Percentiles rank a stretch among this genome's conserved stretches.
Conservation (phyloP, 1,140 invertebrate species). For the Gyrodactylus salaris region DNA sequence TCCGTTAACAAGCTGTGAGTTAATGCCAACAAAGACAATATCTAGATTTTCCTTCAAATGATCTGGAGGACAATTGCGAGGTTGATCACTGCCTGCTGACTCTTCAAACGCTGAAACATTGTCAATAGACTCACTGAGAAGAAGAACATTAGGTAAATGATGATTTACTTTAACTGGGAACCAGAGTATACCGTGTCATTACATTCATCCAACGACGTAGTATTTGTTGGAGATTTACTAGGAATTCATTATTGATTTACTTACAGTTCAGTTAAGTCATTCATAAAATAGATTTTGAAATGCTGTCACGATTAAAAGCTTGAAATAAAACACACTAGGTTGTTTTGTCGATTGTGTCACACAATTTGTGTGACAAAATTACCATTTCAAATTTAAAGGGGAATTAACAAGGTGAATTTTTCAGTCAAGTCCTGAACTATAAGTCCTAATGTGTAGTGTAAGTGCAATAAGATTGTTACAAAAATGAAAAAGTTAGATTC, state of each 20-base stretch:
- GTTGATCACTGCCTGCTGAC: neutral
- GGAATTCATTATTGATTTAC: neutral
- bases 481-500: too few species aligned
- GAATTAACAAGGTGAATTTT: too few species aligned
- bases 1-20: neutral
- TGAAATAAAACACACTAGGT: too few species aligned
- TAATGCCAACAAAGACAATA: constrained; percentile 3
- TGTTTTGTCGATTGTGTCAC: too few species aligned
- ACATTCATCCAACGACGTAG: neutral
- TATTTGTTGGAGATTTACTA: neutral
- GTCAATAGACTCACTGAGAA: neutral
- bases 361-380: too few species aligned
- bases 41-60: constrained; percentile 1
- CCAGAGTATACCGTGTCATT: neutral
- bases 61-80: neutral
- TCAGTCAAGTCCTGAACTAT: too few species aligned
- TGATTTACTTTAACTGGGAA: neutral
- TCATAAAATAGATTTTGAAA: neutral
- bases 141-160: neutral
- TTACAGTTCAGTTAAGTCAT: neutral
- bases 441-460: too few species aligned
- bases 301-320: too few species aligned
- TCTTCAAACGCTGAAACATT: neutral
- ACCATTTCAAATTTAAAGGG: too few species aligned
- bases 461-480: too few species aligned